Base-by-base conservation (phyloP, 2,888 invertebrate species). In the Mesochorus sp. region DNA sequence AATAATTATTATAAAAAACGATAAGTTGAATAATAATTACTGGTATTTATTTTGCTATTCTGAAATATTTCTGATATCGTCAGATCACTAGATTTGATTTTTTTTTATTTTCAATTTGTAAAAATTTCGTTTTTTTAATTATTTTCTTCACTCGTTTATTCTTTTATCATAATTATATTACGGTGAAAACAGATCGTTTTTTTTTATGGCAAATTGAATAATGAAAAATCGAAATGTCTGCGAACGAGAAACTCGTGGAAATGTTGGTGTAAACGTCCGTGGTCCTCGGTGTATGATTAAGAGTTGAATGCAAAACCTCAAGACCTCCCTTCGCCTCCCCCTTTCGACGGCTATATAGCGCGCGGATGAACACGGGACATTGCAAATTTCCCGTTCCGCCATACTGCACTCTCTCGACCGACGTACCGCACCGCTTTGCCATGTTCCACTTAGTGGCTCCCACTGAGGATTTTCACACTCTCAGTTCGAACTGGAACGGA, bases 351-450 rank as follows among this genome's bases (percentile, higher is more conserved):
- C 8, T 44, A 26, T 61, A 44, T 49, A 51, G 53, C 53, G 53
- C 66, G 42, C 44, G 66, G 72, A 70, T 67, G 62, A 74, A 59
- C 81, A 81, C 78, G 82, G 82, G 81, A 83, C 83, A 83, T 83
- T 82, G 82, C 84, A 80, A 84, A 85, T 85, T 84, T 85, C 84
- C 84, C 80, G 79, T 84, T 84, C 83, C 82, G 80, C 76, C 73
- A 62, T 57, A 66, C 76, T 51, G 61, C 53, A 75, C 51, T 37
- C 70, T 59, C 62, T 39, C 67, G 62, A 72, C 66, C n/a, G 49
- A 57, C n/a, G n/a, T n/a, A n/a, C n/a, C n/a, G n/a, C 68, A 37
- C 49, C 49, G 14, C 70, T 49, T 39, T 67, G 17, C 59, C 70
- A 49, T 76, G 81, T 81, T 79, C 83, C 84, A 83, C 79, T 84